Conservation (phyloP, 2,888 invertebrate species). For the Alviniconcha strummeri region DNA sequence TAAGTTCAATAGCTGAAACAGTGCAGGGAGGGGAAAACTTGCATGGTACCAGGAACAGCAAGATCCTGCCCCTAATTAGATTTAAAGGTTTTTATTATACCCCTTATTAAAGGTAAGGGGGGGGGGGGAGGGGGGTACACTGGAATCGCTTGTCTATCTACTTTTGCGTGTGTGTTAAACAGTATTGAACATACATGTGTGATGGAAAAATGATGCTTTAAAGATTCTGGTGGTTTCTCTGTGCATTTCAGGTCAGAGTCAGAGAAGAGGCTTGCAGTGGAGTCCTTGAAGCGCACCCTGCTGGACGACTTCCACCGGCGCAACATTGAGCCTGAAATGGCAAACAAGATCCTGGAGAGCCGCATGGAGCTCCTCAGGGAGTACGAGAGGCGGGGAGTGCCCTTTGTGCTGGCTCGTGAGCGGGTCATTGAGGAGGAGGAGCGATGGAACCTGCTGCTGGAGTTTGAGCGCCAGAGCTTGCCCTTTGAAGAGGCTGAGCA, state of each 20-base stretch:
- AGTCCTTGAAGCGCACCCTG: conserved; percentile 1
- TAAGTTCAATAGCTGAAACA: too few relatives aligned
- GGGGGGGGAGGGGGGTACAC: too few relatives aligned
- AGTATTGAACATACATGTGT: too few relatives aligned
- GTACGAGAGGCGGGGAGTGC: conserved; percentile 27
- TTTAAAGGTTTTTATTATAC: too few relatives aligned
- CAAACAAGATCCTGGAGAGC: conserved; percentile 12
- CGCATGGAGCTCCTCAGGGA: conserved; percentile 9
- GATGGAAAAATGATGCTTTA: too few relatives aligned
- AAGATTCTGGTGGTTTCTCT: too few relatives aligned
- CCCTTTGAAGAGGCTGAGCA: conserved; percentile 30
- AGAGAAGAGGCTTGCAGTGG: conserved; percentile 12
- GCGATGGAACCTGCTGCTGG: conserved; percentile 23
- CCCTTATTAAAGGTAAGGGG: too few relatives aligned
- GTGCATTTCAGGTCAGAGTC: neutral
- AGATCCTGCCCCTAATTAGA: too few relatives aligned
- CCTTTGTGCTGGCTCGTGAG: conserved; percentile 23
- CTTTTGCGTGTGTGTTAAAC: too few relatives aligned
- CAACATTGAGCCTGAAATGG: neutral
- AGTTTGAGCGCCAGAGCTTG: conserved; percentile 26
- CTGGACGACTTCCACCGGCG: conserved; percentile 16
- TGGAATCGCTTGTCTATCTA: too few relatives aligned
- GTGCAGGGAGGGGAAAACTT: too few relatives aligned
- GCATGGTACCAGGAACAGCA: too few relatives aligned
- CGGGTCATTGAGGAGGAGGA: conserved; percentile 28